phyloP scores from a whole-genome alignment of 2,113 vertebrate species.

The Psephotus haematonotus region DNA sequence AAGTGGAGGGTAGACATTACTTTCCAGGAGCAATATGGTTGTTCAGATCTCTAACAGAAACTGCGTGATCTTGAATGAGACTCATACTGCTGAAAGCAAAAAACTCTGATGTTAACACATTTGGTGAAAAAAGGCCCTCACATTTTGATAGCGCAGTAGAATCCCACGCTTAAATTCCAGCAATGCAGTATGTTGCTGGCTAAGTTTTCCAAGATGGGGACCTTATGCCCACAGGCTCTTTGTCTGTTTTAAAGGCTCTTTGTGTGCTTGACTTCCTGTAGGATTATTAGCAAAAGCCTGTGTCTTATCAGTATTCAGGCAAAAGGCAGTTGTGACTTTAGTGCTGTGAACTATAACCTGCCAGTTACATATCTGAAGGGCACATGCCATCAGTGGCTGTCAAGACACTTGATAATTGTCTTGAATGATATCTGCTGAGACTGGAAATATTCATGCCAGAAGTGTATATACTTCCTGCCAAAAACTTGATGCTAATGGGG shows the following conservation, averaged over 20 bases:
- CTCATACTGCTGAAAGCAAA: background rate
- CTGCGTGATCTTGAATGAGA: background rate
- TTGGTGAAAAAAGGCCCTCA: background rate
- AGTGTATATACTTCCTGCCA: background rate
- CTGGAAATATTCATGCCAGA: background rate
- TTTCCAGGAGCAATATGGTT: background rate
- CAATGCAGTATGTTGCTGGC: background rate
- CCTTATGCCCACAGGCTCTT: background rate
- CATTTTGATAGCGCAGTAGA: background rate
- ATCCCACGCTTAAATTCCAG: background rate
- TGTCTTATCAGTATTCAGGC: background rate
- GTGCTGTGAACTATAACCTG: background rate
- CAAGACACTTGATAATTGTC: background rate
- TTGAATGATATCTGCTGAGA: background rate
- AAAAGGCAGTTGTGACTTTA: background rate
- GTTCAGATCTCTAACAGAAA: background rate
- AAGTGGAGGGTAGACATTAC: background rate
- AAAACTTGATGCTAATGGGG: fast-evolving
- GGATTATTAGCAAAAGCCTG: background rate
- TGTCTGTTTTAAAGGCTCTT: background rate
- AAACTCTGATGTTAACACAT: background rate
- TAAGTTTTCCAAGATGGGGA: background rate
- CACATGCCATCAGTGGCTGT: background rate
- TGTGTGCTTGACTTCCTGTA: background rate
- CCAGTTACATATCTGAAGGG: background rate